Evolutionary conservation across 2,888 invertebrate genomes (phyloP).

Genomic region (Agapetus fuscipes): DNA sequence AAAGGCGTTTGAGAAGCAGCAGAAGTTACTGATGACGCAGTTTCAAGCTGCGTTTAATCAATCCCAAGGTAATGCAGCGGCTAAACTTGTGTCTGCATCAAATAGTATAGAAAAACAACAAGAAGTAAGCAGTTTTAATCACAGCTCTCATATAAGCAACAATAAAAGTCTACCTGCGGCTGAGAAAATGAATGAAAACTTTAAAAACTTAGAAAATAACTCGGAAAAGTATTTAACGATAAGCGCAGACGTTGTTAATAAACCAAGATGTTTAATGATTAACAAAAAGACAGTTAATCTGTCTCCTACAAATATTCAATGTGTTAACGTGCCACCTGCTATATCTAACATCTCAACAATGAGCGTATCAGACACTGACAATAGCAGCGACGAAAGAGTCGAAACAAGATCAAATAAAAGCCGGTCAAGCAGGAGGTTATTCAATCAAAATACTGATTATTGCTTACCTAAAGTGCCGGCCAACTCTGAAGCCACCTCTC

Average conservation of each 20-base stretch:
- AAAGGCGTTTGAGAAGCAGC: conserved; percentile 56
- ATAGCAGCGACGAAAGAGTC: neutral
- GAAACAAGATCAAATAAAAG: neutral
- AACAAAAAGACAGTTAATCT: conserved; percentile 14
- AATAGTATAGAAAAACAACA: neutral
- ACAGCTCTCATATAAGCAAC: too few relatives aligned
- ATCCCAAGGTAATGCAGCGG: neutral
- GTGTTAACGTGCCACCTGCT: conserved; percentile 14
- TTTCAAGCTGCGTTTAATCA: conserved; percentile 27
- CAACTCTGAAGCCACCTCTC: too few relatives aligned
- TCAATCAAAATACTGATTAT: neutral
- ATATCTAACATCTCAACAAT: conserved; percentile 4
- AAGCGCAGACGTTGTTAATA: conserved; percentile 15
- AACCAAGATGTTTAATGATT: conserved; percentile 12
- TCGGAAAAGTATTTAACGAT: conserved; percentile 18
- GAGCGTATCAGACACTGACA: conserved; percentile 3
- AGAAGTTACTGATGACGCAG: conserved; percentile 43
- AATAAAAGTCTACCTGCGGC: too few relatives aligned
- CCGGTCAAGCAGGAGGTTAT: neutral
- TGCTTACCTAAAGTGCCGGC: neutral
- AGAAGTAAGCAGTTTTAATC: neutral
- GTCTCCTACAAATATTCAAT: conserved; percentile 17
- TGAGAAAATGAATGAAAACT: too few relatives aligned
- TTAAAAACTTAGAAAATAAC: too few relatives aligned
- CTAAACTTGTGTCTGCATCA: neutral